Evolutionary conservation across 2,888 invertebrate genomes (phyloP), one percentile per base, ranked within the genome.

Genomic region (Baccha elongata): DNA sequence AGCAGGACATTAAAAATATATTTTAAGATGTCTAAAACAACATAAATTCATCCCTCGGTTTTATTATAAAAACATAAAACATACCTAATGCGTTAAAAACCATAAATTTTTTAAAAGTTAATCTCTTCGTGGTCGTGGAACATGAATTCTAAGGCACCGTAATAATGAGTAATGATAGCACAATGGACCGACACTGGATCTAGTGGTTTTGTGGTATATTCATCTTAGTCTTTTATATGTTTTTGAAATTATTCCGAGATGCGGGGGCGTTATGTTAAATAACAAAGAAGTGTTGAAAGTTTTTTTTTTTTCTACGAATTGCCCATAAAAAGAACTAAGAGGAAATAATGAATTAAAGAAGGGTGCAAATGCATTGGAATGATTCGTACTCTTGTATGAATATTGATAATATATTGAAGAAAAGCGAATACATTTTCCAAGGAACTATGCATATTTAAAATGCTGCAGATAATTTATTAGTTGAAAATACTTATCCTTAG

Each of bases 91-190:
- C 84, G 85, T 79, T 85, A 71, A 86, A 85, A 85, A 85, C 85
- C 86, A 86, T 86, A 86, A 85, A 86, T 85, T 86, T 86, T 85
- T 84, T 83, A 85, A 86, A 86, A 86, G 76, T 86, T 86, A 85
- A 85, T 85, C 86, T 85, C 71, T 53, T 83, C 58, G 83, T 78
- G 83, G 83, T 50, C 68, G n/a, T n/a, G 72, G 83, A 67, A 83
- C 83, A 76, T 78, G 83, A 83, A 83, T 83, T 76, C 83, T 73
- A 78, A 78, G 55, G 72, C 65, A 76, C 83, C 72, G 72, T 83
- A 83, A 83, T 83, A 83, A 83, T 83, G 83, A 83, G 83, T 83
- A 78, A 83, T 83, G 83, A 78, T 83, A 64, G 72, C 62, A 83
- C 78, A 78, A 73, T 78, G 68, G 83, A 73, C 78, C 58, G 21